These are phyloP conservation scores for Myrmecobius fasciatus DNA, from an alignment of 2,113 vertebrate species.

Conservation along the genomic window DNA sequence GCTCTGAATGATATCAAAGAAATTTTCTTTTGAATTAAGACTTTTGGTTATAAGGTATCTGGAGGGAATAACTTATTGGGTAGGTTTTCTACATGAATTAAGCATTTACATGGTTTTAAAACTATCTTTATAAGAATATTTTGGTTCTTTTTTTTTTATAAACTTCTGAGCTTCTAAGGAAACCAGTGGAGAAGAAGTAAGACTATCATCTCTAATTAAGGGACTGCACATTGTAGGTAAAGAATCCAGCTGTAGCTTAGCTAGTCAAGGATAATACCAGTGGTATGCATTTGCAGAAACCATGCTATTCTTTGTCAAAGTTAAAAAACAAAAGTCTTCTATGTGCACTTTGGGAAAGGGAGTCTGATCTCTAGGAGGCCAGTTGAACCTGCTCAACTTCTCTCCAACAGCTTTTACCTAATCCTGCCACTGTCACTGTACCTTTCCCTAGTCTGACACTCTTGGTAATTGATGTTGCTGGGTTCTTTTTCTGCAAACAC, in stretches of 20 bases:
- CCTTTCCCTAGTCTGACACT: conserved; percentile 60
- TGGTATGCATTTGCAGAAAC: neutral
- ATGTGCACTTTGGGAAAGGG: neutral
- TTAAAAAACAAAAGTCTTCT: conserved; percentile 44
- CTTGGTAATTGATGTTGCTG: conserved; percentile 68
- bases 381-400: conserved; percentile 18
- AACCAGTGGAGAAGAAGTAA: neutral
- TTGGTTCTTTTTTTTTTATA: neutral
- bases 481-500: conserved; percentile 50
- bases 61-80: neutral
- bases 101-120: neutral
- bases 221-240: neutral
- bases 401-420: conserved; percentile 64
- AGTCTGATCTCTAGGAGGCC: neutral
- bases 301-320: conserved; percentile 28
- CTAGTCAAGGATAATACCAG: conserved; percentile 7
- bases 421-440: conserved; percentile 60
- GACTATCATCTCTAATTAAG: neutral
- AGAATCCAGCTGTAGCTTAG: neutral
- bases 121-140: neutral
- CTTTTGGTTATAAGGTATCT: neutral
- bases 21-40: neutral
- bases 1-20: neutral
- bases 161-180: neutral
- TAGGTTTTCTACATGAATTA: neutral